Conservation (phyloP, 2,888 invertebrate species). For the Aphidius colemani region DNA sequence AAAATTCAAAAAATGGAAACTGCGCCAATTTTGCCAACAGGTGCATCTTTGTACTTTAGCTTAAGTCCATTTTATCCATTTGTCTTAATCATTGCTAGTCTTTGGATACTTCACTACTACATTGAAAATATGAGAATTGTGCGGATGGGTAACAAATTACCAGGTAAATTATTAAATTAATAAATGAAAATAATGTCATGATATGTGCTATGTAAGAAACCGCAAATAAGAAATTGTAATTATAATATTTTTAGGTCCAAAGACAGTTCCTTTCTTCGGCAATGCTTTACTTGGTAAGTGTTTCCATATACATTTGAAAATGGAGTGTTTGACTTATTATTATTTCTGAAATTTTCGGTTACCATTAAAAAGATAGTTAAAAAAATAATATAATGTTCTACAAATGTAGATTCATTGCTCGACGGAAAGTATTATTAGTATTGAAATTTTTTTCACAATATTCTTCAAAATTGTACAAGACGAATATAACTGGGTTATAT, state of each 20-base stretch:
- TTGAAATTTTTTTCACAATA: too few species aligned
- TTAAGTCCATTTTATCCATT: conserved; percentile 48
- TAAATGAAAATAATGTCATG: background rate
- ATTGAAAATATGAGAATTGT: conserved; percentile 44
- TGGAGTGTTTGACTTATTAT: too few species aligned
- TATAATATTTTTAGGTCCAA: conserved; percentile 43
- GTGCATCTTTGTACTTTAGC: conserved; percentile 36
- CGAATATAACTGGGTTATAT: too few species aligned
- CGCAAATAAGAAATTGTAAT: background rate
- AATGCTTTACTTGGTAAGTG: conserved; percentile 40
- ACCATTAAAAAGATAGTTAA: too few species aligned
- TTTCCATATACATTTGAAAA: too few species aligned
- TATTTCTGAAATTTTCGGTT: too few species aligned
- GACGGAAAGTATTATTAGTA: too few species aligned
- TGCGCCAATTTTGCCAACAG: conserved; percentile 38
- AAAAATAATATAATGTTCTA: too few species aligned
- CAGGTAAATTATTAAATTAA: conserved; percentile 42
- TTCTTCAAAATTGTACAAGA: too few species aligned
- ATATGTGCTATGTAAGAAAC: too few species aligned
- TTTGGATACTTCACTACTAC: conserved; percentile 52
- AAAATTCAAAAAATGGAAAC: conserved; percentile 41
- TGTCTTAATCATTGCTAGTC: conserved; percentile 40
- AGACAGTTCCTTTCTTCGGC: conserved; percentile 50
- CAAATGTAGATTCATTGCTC: too few species aligned
- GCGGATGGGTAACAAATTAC: conserved; percentile 48